Evolutionary conservation across 2,113 vertebrate species (phyloP).

Genomic region (Leptodactylus fuscus): DNA sequence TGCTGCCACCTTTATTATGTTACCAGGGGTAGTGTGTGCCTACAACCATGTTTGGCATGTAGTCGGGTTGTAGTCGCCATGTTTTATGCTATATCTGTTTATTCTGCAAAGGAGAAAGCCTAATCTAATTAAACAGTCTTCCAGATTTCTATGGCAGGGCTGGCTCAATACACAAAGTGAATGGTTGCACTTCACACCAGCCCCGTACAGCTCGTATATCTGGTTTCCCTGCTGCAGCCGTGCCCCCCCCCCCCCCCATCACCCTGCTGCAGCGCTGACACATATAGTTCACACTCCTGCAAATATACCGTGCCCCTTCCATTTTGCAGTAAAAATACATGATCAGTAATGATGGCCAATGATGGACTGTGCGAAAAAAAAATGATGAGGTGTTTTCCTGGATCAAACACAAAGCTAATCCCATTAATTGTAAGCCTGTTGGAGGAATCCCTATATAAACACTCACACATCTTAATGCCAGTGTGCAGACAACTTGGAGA

Average conservation of each 20-base stretch:
- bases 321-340: not conserved
- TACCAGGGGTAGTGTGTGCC: too few relatives aligned
- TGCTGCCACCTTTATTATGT: too few relatives aligned
- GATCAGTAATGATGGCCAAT: not conserved
- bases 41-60: too few relatives aligned
- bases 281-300: not conserved
- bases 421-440: not conserved
- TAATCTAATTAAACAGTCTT: constrained; percentile 72
- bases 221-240: not conserved
- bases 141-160: constrained; percentile 63
- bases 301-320: not conserved
- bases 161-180: constrained; percentile 72
- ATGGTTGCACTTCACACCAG: not conserved
- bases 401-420: not conserved
- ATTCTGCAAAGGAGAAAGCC: constrained; percentile 59
- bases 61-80: too few relatives aligned
- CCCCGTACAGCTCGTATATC: constrained; percentile 13
- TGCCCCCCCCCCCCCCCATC: not conserved
- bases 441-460: not conserved
- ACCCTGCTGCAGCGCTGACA: not conserved
- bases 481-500: not conserved
- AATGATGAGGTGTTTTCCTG: constrained; percentile 1
- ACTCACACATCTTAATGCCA: not conserved
- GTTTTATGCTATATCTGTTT: too few relatives aligned
- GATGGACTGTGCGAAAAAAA: not conserved